Percentiles rank a stretch among this genome's conserved stretches.
Evolutionary conservation across 2,888 invertebrate genomes (phyloP).

Genomic region (Hirtodrosophila duncani): DNA sequence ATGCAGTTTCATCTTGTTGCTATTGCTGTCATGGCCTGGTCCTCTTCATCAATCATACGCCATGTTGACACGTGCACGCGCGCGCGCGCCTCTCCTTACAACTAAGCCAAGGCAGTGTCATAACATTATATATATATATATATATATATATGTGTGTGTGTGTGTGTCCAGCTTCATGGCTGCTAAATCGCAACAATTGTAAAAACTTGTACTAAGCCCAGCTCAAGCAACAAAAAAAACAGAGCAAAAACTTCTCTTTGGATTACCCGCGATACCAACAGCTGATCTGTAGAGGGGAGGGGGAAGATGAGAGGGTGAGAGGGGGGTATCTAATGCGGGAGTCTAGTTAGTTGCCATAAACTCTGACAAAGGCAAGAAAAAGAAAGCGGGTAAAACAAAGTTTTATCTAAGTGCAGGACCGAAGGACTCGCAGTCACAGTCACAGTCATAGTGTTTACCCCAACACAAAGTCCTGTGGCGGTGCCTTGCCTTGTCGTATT

Average conservation of each 20-base stretch:
- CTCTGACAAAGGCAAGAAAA: constrained; percentile 45
- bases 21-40: constrained; percentile 35
- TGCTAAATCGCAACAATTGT: constrained; percentile 64
- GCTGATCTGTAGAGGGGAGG: constrained; percentile 5
- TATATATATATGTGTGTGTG: not conserved
- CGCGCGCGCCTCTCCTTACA: constrained; percentile 10
- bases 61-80: constrained; percentile 61
- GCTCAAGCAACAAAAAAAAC: constrained; percentile 26
- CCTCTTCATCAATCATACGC: constrained; percentile 65
- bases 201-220: constrained; percentile 63
- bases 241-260: constrained; percentile 42
- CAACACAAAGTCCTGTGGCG: constrained; percentile 17
- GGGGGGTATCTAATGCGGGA: not conserved
- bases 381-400: constrained; percentile 30
- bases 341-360: constrained; percentile 35
- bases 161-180: too few species aligned
- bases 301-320: not conserved
- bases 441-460: constrained; percentile 17
- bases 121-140: not conserved
- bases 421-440: constrained; percentile 27
- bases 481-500: constrained; percentile 57
- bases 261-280: too few species aligned
- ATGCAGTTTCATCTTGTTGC: too few species aligned
- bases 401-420: constrained; percentile 52
- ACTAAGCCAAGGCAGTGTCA: not conserved